Conservation (phyloP, 2,113 vertebrate species). For the Solea solea region DNA sequence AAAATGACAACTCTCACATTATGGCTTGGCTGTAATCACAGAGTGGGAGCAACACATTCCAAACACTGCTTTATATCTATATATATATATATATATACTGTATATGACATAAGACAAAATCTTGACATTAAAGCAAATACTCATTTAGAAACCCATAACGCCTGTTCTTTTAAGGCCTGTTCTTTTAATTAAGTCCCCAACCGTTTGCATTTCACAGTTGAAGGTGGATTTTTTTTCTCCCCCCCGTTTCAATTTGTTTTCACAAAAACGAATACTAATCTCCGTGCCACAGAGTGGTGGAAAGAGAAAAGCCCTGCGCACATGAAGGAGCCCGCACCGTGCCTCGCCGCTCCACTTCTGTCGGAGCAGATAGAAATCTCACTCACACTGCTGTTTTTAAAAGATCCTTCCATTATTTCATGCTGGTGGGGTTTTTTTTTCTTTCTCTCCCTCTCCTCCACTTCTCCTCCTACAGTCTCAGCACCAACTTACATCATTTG, state of each 20-base stretch:
- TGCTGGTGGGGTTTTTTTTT: slow-evolving; percentile 30
- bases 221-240: background rate
- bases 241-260: slow-evolving; percentile 8
- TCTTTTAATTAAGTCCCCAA: slow-evolving; percentile 20
- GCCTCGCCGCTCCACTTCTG: slow-evolving; percentile 18
- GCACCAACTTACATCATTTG: slow-evolving; percentile 39
- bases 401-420: slow-evolving; percentile 53
- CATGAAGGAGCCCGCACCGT: slow-evolving; percentile 38
- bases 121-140: background rate
- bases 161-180: background rate
- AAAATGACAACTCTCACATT: too few species aligned
- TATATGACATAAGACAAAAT: background rate
- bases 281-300: slow-evolving; percentile 17
- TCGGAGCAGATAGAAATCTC: slow-evolving; percentile 56
- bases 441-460: slow-evolving; percentile 3
- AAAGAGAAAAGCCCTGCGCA: slow-evolving; percentile 20
- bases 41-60: background rate
- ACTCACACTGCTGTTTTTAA: slow-evolving; percentile 47
- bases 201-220: slow-evolving; percentile 19
- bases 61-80: background rate
- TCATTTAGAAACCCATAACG: background rate
- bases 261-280: slow-evolving; percentile 42
- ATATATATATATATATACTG: background rate
- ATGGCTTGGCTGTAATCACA: too few species aligned
- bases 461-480: slow-evolving; percentile 1